Conservation (phyloP, 2,888 invertebrate species). For the Aphrophora alni region DNA sequence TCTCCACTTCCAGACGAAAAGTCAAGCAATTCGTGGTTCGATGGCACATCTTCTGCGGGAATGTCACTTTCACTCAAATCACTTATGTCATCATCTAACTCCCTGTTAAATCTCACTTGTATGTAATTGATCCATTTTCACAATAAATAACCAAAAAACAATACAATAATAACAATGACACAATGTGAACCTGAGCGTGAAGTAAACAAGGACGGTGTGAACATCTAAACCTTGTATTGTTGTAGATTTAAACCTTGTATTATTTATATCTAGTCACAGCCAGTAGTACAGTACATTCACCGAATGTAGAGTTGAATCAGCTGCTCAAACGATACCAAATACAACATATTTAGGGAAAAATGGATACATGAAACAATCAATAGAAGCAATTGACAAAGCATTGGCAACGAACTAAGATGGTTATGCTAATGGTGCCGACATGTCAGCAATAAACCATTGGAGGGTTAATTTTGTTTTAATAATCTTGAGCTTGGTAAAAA, state of each 20-base stretch:
- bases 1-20: not conserved
- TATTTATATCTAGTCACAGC: not conserved
- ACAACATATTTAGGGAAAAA: not conserved
- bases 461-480: too few relatives aligned
- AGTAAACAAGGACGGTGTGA: not conserved
- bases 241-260: not conserved
- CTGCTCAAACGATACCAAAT: not conserved
- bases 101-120: not conserved
- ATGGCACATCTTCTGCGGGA: not conserved
- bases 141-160: not conserved
- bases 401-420: not conserved
- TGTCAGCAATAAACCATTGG: not conserved
- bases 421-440: not conserved
- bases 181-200: not conserved
- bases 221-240: too few relatives aligned
- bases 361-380: not conserved
- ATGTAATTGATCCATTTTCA: not conserved
- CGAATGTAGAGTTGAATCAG: not conserved
- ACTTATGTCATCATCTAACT: not conserved
- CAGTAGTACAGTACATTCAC: not conserved
- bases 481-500: too few relatives aligned
- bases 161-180: not conserved
- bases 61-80: not conserved
- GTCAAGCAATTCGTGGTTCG: not conserved
- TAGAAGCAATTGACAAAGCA: not conserved